A percentile compares a stretch with the other conserved stretches of the same genome.
Conservation (phyloP, 2,888 invertebrate species). For the Sphaeridia pumilis region DNA sequence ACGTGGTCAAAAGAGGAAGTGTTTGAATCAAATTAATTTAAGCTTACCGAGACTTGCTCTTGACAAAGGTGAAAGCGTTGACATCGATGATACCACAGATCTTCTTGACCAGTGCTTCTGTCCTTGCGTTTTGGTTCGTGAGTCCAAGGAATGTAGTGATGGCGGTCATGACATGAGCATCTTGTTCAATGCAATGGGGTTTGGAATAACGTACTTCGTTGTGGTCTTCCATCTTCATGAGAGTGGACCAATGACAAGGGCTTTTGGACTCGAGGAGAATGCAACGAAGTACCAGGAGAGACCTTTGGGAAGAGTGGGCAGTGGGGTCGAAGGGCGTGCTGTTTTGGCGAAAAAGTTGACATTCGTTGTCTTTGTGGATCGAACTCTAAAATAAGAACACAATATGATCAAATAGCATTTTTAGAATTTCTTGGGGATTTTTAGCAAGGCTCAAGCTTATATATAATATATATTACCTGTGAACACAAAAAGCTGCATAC, state of each 20-base stretch:
- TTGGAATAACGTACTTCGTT: constrained; percentile 21
- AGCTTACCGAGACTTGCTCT: constrained; percentile 7
- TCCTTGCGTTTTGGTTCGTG: constrained; percentile 13
- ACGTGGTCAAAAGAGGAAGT: neutral
- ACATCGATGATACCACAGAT: constrained; percentile 26
- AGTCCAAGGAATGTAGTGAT: constrained; percentile 15
- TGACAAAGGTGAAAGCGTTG: constrained; percentile 24
- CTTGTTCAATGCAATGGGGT: constrained; percentile 23
- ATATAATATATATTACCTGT: neutral
- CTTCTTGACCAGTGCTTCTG: constrained; percentile 17
- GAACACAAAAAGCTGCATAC: constrained; percentile 11
- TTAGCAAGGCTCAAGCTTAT: neutral
- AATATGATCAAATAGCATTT: neutral
- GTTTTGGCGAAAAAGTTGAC: constrained; percentile 20
- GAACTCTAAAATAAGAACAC: constrained; percentile 14
- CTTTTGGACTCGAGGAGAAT: constrained; percentile 21
- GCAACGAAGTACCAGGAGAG: constrained; percentile 25
- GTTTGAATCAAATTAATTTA: neutral
- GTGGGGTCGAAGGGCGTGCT: constrained; percentile 21
- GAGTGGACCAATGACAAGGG: constrained; percentile 17
- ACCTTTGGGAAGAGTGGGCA: constrained; percentile 28
- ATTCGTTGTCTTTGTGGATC: constrained; percentile 23
- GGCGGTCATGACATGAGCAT: constrained; percentile 23
- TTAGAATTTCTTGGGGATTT: neutral
- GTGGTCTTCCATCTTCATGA: constrained; percentile 26